Percentiles rank a stretch among this genome's conserved stretches.
phyloP scores from a whole-genome alignment of 30 jellyfish, hydroid and myxozoan species.

The Aurelia aurita region DNA sequence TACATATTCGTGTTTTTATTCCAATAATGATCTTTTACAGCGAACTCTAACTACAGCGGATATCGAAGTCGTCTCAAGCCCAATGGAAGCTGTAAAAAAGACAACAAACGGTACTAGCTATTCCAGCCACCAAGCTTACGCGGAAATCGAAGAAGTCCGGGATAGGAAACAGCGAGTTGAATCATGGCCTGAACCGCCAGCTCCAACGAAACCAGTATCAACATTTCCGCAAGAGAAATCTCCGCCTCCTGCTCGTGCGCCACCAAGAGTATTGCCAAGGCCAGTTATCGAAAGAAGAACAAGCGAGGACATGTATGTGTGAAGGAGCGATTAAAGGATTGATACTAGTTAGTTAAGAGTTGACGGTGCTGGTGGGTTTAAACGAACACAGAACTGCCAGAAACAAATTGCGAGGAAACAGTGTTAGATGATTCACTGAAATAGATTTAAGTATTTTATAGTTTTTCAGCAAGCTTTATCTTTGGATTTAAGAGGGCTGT shows the following conservation, averaged over 20 bases:
- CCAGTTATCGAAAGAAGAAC: conserved; percentile 16
- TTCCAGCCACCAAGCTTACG: conserved; percentile 35
- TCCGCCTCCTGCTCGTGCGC: conserved; percentile 42
- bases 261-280: conserved; percentile 63
- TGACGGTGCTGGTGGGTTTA: no score
- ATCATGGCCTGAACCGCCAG: conserved; percentile 65
- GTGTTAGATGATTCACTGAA: no score
- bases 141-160: neutral
- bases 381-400: no score
- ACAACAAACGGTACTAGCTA: conserved; percentile 9
- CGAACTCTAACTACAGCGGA: conserved; percentile 53
- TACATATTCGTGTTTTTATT: no score
- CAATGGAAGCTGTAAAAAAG: conserved; percentile 55
- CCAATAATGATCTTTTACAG: neutral
- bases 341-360: no score
- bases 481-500: no score
- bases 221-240: conserved; percentile 5
- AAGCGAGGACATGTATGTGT: conserved; percentile 30
- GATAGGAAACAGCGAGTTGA: neutral
- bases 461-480: no score
- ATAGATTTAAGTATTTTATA: no score
- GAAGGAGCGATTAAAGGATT: neutral
- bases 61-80: conserved; percentile 58
- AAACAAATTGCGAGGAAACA: no score
- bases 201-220: neutral